Conservation (phyloP, 2,113 vertebrate species). For the Polypterus senegalus region DNA sequence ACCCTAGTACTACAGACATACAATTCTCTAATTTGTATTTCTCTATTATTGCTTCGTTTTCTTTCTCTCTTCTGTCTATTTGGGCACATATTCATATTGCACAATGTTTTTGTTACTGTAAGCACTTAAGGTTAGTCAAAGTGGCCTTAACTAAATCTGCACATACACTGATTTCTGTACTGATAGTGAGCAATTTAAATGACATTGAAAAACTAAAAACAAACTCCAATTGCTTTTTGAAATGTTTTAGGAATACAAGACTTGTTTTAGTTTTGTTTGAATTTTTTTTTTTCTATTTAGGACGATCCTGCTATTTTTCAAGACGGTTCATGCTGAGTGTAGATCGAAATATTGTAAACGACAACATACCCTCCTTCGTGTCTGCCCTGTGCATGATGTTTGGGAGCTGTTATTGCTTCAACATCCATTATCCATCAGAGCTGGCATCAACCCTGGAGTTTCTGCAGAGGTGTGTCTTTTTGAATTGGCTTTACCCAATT, state of each 20-base stretch:
- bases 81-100: constrained; percentile 1
- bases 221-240: too few species aligned
- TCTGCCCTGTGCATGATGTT: constrained; percentile 15
- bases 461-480: constrained; percentile 14
- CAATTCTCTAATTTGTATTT: too few species aligned
- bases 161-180: too few species aligned
- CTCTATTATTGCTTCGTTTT: too few species aligned
- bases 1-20: too few species aligned
- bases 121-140: neutral
- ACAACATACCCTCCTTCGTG: constrained; percentile 13
- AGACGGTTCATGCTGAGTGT: constrained; percentile 11
- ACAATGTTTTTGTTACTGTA: constrained; percentile 7
- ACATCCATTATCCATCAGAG: constrained; percentile 18
- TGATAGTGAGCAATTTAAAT: too few species aligned
- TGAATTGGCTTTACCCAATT: constrained; percentile 11
- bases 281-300: constrained; percentile 4
- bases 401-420: constrained; percentile 20
- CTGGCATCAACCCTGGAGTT: constrained; percentile 20
- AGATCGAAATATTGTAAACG: constrained; percentile 10
- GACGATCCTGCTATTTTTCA: constrained; percentile 11
- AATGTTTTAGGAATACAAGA: neutral
- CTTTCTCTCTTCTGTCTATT: constrained; percentile 2
- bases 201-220: too few species aligned
- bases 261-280: constrained; percentile 1
- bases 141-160: too few species aligned